Conservation (phyloP, 2,888 invertebrate genomes). For the Antitype chi region DNA sequence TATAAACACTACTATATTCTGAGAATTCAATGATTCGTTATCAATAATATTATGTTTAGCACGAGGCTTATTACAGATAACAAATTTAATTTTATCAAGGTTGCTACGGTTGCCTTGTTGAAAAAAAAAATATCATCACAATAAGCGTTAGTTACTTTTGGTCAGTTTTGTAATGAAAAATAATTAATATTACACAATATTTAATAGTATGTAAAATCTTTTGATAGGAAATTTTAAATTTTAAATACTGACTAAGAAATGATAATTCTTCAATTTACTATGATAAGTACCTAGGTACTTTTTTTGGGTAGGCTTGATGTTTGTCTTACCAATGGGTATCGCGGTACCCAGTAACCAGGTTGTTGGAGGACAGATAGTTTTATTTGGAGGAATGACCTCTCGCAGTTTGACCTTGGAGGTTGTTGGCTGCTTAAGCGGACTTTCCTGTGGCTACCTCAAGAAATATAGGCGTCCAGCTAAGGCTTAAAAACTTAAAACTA, state of each 20-base stretch:
- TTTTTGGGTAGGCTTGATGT: too few relatives aligned
- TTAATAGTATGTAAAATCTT: neutral
- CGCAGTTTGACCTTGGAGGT: too few relatives aligned
- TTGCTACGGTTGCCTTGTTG: neutral
- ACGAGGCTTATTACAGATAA: conserved; percentile 37
- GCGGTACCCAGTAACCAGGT: too few relatives aligned
- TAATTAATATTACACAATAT: neutral
- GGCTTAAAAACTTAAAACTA: too few relatives aligned
- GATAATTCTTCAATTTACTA: neutral
- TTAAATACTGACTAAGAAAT: neutral
- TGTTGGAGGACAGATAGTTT: too few relatives aligned
- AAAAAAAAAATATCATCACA: neutral
- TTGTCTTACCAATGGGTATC: too few relatives aligned
- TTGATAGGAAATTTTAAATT: neutral
- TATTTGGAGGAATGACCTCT: too few relatives aligned
- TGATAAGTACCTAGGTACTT: too few relatives aligned
- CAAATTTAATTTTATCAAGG: conserved; percentile 26
- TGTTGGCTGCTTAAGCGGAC: too few relatives aligned
- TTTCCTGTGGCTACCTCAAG: too few relatives aligned
- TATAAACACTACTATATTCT: conserved; percentile 38
- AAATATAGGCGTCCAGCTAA: too few relatives aligned
- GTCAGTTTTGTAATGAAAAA: neutral
- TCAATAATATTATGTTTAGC: conserved; percentile 32
- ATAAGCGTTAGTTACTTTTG: neutral
- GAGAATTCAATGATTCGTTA: conserved; percentile 45